Conservation (phyloP, 2,797 vertebrate genomes). For the Neosalanx taihuensis region DNA sequence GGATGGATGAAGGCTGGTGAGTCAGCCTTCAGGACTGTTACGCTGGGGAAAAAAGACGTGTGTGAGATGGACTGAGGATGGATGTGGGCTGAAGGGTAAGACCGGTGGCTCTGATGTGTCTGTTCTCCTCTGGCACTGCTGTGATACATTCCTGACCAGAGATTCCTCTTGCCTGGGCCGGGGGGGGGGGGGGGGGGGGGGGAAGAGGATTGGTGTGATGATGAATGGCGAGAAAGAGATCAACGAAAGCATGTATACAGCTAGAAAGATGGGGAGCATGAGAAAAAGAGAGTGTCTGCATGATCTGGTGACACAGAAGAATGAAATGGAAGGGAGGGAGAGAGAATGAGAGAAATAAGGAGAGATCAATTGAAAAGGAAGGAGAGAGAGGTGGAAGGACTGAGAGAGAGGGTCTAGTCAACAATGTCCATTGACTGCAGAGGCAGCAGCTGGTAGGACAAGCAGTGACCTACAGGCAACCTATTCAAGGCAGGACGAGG, state of each 20-base stretch:
- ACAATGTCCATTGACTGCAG: constrained; percentile 73
- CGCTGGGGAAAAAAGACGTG: neutral
- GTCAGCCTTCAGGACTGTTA: constrained; percentile 25
- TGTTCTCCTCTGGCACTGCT: constrained; percentile 62
- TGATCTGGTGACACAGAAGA: neutral
- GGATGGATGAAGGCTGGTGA: constrained; percentile 8
- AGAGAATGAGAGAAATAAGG: constrained; percentile 20
- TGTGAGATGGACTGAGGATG: constrained; percentile 31
- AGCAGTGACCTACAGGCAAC: constrained; percentile 65
- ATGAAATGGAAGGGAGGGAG: constrained; percentile 25
- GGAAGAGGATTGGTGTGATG: neutral
- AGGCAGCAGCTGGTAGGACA: constrained; percentile 73
- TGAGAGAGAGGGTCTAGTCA: constrained; percentile 46
- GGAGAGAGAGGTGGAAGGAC: constrained; percentile 22
- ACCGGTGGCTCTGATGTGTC: constrained; percentile 69
- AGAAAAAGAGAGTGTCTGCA: neutral
- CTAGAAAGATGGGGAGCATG: too few relatives aligned
- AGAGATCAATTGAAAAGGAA: constrained; percentile 13
- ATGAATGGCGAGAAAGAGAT: too few relatives aligned
- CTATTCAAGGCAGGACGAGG: constrained; percentile 63
- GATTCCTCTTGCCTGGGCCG: constrained; percentile 53
- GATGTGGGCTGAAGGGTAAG: constrained; percentile 63
- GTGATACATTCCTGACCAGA: constrained; percentile 72
- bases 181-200: neutral
- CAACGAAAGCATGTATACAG: too few relatives aligned